phyloP scores from a whole-genome alignment of 2,888 invertebrate genomes.

The Nezara viridula region DNA sequence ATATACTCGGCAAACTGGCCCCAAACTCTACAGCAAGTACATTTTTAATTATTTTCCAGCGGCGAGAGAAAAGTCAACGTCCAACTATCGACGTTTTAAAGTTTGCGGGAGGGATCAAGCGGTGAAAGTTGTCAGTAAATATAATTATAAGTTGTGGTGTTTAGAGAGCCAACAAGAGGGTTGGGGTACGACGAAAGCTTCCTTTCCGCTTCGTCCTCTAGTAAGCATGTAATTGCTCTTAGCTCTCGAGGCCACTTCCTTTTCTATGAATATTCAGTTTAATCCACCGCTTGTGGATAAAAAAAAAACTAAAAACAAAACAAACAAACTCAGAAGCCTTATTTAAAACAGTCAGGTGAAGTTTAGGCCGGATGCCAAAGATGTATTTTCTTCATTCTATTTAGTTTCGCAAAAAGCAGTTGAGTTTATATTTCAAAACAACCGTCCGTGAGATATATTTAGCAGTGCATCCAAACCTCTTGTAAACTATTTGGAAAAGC shows the following conservation, averaged over 20 bases:
- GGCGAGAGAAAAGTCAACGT: neutral
- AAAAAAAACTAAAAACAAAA: too few relatives aligned
- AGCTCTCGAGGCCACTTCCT: neutral
- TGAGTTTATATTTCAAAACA: neutral
- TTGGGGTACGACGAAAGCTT: neutral
- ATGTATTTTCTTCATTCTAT: neutral
- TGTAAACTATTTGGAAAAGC: neutral
- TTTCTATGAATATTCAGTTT: neutral
- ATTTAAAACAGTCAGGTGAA: constrained; percentile 1
- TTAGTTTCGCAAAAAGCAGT: neutral
- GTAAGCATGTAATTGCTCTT: neutral
- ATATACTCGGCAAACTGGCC: neutral
- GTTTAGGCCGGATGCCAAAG: neutral
- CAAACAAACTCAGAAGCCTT: neutral
- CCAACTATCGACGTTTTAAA: constrained; percentile 11
- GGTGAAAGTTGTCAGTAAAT: constrained; percentile 17
- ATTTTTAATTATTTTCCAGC: neutral
- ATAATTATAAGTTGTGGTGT: constrained; percentile 22
- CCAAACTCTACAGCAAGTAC: neutral
- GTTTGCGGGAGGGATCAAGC: neutral
- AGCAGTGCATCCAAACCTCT: neutral
- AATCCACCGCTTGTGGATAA: neutral
- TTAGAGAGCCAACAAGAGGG: neutral
- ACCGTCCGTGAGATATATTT: neutral
- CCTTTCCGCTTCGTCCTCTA: neutral